Evolutionary conservation across 2,797 vertebrate species (phyloP).

Genomic region (Syncerus caffer): DNA sequence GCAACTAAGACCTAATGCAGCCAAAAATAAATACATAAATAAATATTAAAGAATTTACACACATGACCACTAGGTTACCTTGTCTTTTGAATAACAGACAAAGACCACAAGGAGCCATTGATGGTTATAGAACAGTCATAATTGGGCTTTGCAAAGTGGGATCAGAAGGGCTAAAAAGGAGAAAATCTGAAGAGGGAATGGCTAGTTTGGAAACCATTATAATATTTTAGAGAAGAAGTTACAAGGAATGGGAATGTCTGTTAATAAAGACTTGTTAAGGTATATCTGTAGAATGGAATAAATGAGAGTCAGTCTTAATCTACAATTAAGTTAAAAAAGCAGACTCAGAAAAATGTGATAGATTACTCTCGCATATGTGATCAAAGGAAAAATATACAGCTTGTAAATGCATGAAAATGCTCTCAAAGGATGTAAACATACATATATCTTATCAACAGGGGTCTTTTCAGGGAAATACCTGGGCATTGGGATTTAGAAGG

Average conservation of each 20-base stretch:
- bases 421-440: not conserved
- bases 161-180: not conserved
- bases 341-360: not conserved
- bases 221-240: not conserved
- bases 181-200: not conserved
- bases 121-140: not conserved
- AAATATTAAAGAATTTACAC: not conserved
- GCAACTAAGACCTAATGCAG: not conserved
- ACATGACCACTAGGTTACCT: not conserved
- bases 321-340: not conserved
- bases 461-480: not conserved
- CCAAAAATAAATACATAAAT: not conserved
- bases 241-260: not conserved
- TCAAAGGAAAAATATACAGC: not conserved
- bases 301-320: not conserved
- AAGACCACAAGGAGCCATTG: not conserved
- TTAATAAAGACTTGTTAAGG: not conserved
- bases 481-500: not conserved
- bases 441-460: not conserved
- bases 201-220: not conserved
- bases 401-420: not conserved
- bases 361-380: not conserved
- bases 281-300: not conserved
- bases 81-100: not conserved
- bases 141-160: not conserved